Base-by-base conservation (phyloP, 92 coral and sea anemone genomes). In the Epizoanthus ramosus region DNA sequence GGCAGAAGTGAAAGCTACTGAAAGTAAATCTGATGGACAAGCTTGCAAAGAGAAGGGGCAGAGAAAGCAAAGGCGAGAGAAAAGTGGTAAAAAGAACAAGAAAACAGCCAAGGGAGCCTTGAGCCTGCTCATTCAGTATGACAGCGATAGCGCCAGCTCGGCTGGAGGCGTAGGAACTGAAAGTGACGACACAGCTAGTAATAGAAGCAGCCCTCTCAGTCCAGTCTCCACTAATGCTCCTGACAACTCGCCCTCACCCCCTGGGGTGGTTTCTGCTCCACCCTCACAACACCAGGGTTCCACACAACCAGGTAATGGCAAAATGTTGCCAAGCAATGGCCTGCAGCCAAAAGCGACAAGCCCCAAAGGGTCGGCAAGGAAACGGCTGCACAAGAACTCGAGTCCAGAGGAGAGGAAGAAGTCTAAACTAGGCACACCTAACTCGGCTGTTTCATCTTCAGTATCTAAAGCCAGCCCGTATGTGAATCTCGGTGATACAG, bases 81-180 rank as follows among this genome's bases (percentile, higher is more conserved):
- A 41, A 33, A 28, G 7, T 18, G 45, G 14, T 2, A 45, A 16
- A 31, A 76, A 76, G 24, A 50, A 41, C 17, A 21, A 56, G 10
- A 77, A 77, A 61, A 21, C 71, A 5, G 13, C 80, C 25, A 88
- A 89, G 76, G 98, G 98, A n/a, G 98, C 98, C 13, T 84, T 93
- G 57, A 84, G 98, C 60, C 83, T 97, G 74, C 65, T 91, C 53
- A 81, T 90, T 83, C 98, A 94, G 70, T 97, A 94, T 69, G 96
- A 97, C 80, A 94, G 98, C 35, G 99, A 97, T 43, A 89, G 99
- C 54, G 90, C 91, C 17, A 93, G 95, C 72, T 93, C 98, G 3
- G 87, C 93, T 17, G 93, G 92, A 1, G 82, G 82, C 39, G 54
- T 91, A 54, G 91, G 93, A 58, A 75, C 91, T 18, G 97, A 93